Percentiles rank a stretch among this genome's conserved stretches.
Conservation (phyloP, 1,140 invertebrate species). For the Teleogryllus occipitalis region DNA sequence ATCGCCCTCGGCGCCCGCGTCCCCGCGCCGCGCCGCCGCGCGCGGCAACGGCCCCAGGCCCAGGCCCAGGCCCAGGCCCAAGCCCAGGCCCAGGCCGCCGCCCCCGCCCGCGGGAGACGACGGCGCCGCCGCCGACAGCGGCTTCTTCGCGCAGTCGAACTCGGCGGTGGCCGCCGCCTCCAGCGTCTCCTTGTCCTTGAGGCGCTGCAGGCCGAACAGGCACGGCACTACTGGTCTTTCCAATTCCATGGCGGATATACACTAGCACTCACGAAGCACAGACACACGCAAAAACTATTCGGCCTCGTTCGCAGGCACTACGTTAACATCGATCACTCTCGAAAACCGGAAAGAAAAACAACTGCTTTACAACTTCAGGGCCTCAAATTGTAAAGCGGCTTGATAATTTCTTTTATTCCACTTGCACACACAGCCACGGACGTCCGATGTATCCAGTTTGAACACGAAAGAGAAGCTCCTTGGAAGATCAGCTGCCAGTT, state of each 20-base stretch:
- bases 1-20: neutral
- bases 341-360: neutral
- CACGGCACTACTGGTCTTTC: neutral
- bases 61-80: neutral
- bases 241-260: neutral
- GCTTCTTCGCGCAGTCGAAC: neutral
- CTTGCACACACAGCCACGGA: neutral
- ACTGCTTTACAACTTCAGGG: slow-evolving; percentile 20
- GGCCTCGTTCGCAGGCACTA: too few relatives aligned
- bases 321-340: too few relatives aligned
- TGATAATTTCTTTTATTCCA: neutral
- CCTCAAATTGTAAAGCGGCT: slow-evolving; percentile 16
- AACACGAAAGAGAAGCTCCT: neutral
- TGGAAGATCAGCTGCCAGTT: neutral
- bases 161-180: neutral
- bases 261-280: neutral
- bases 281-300: too few relatives aligned
- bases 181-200: neutral
- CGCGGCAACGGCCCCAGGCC: too few relatives aligned
- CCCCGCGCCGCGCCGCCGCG: neutral
- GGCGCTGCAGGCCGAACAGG: neutral
- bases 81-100: neutral
- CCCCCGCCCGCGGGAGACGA: neutral
- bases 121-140: neutral
- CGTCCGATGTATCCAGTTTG: neutral